These are phyloP conservation scores for Pelecanoides urinatrix DNA, from an alignment of 2,113 vertebrate species.

Conservation along the genomic window DNA sequence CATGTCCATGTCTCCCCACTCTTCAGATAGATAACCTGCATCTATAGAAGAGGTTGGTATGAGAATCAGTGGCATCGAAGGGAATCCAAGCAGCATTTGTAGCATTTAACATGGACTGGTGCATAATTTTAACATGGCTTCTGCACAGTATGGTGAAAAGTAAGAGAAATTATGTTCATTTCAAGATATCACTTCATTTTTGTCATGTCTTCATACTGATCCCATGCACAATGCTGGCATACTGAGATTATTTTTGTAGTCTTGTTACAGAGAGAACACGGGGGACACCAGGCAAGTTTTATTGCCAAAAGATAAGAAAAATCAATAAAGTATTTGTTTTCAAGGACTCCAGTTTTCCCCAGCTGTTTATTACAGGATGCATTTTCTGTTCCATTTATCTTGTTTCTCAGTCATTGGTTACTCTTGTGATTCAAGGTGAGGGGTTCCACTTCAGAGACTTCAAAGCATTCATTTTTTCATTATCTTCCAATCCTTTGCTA, in stretches of 20 bases:
- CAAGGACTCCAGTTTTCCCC: not conserved
- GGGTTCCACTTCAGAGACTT: not conserved
- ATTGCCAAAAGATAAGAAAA: not conserved
- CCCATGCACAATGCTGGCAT: not conserved
- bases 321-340: not conserved
- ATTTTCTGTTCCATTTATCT: not conserved
- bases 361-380: not conserved
- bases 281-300: not conserved
- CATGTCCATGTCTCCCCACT: rapidly evolving
- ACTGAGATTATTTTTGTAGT: not conserved
- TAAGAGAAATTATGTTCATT: not conserved
- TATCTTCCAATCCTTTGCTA: not conserved
- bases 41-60: not conserved
- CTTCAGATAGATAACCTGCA: not conserved
- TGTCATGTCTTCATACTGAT: not conserved
- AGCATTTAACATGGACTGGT: not conserved
- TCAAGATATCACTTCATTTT: not conserved
- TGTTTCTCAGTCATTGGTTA: not conserved
- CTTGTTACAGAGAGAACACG: not conserved
- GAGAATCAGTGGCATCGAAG: not conserved
- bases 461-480: not conserved
- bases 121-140: not conserved
- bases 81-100: not conserved
- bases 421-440: not conserved
- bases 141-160: not conserved